phyloP scores from a whole-genome alignment of 2,113 vertebrate species.

The Heteronetta atricapilla region DNA sequence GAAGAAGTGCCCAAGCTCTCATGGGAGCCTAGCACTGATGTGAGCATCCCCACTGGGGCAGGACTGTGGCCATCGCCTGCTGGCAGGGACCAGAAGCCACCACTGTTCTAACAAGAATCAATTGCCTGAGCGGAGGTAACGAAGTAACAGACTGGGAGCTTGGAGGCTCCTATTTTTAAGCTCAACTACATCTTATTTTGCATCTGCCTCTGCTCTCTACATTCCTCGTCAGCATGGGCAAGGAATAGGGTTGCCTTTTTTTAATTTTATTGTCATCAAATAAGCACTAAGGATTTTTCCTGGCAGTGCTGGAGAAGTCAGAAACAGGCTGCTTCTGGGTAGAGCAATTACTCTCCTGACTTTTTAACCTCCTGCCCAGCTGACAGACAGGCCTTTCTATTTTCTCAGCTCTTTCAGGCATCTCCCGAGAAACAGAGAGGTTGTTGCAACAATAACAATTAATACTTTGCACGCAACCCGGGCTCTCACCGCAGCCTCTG shows the following conservation, averaged over 20 bases:
- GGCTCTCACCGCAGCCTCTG: neutral
- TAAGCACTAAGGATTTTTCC: conserved; percentile 38
- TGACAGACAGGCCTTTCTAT: conserved; percentile 26
- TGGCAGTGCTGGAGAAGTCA: conserved; percentile 38
- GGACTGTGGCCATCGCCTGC: no score
- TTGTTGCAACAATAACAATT: conserved; percentile 32
- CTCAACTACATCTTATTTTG: conserved; percentile 38
- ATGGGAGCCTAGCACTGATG: no score
- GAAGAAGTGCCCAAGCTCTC: no score
- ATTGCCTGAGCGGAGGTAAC: neutral
- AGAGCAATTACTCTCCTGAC: conserved; percentile 66
- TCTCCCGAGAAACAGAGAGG: conserved; percentile 18
- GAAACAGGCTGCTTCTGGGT: conserved; percentile 60
- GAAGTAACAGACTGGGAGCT: conserved; percentile 17
- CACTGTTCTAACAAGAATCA: neutral
- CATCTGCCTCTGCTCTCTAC: conserved; percentile 53
- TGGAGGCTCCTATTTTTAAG: conserved; percentile 60
- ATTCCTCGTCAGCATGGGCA: conserved; percentile 21
- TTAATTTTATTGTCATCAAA: neutral
- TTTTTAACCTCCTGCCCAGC: conserved; percentile 34
- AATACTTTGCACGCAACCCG: neutral
- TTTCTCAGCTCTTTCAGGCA: conserved; percentile 38
- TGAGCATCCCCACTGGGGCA: no score
- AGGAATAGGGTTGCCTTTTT: conserved; percentile 1
- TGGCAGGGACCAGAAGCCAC: no score